These are phyloP conservation scores for Clitarchus hookeri DNA, from an alignment of 2,888 invertebrate genomes.

Conservation along the genomic window DNA sequence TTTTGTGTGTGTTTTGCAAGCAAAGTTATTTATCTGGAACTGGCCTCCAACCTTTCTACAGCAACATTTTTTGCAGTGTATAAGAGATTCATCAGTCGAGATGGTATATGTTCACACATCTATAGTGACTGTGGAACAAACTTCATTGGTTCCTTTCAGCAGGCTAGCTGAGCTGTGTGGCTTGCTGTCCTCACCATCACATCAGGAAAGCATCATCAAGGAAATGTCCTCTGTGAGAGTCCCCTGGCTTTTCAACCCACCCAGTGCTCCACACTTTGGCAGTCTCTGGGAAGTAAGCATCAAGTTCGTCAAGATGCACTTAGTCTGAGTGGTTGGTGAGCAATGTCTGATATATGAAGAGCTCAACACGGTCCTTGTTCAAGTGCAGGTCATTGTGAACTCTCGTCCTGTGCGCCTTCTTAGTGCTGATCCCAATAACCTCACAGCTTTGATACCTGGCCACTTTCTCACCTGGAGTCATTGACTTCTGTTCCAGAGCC, in stretches of 20 bases:
- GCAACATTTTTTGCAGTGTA: neutral
- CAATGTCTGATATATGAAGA: neutral
- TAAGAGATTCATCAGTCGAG: neutral
- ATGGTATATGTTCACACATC: neutral
- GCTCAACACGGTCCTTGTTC: neutral
- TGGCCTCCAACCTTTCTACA: neutral
- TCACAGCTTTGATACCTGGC: neutral
- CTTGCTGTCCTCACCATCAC: slow-evolving; percentile 41
- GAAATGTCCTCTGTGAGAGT: neutral
- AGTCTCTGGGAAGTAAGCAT: neutral
- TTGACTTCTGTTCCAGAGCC: neutral
- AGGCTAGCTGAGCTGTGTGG: slow-evolving; percentile 44
- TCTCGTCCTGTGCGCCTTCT: neutral
- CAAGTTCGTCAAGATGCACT: neutral
- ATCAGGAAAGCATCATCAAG: neutral
- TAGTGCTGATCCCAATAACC: neutral
- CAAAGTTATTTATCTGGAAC: neutral
- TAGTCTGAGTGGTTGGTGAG: neutral
- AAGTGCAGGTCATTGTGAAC: neutral
- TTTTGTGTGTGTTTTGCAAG: neutral
- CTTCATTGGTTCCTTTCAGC: neutral
- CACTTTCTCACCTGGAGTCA: neutral
- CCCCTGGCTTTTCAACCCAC: neutral
- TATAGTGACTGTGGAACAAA: neutral
- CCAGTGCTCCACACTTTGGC: neutral